Percentiles rank a stretch among this genome's conserved stretches.
These are phyloP conservation scores for Xylota segnis DNA, from an alignment of 2,888 invertebrate species.

Conservation along the genomic window DNA sequence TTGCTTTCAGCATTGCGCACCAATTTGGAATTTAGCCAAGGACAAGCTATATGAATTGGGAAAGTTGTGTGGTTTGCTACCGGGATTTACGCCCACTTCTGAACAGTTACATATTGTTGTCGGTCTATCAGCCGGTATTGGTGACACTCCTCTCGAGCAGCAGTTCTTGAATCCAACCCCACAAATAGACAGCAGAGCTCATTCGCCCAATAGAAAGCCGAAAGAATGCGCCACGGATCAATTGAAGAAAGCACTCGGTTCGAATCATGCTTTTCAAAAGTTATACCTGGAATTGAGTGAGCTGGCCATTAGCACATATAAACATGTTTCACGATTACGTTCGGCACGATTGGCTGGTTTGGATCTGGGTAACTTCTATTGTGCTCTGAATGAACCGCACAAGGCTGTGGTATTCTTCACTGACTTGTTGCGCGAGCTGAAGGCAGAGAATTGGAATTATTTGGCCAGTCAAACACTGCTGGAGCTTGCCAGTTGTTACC, in stretches of 20 bases:
- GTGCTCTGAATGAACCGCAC: conserved; percentile 92
- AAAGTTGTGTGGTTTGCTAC: conserved; percentile 95
- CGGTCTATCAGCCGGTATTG: conserved; percentile 95
- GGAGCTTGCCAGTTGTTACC: conserved; percentile 93
- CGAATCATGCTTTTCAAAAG: conserved; percentile 94
- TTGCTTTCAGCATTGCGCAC: conserved; percentile 94
- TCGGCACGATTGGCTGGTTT: conserved; percentile 95
- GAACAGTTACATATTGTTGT: conserved; percentile 96
- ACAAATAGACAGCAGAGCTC: conserved; percentile 83
- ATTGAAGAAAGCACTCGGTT: conserved; percentile 95
- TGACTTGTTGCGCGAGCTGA: conserved; percentile 94
- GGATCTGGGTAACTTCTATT: conserved; percentile 95
- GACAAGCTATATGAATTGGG: conserved; percentile 92
- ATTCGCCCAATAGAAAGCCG: conserved; percentile 85
- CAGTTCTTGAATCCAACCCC: conserved; percentile 82
- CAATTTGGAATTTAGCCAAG: conserved; percentile 94
- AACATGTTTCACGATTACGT: conserved; percentile 93
- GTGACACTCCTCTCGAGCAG: conserved; percentile 88
- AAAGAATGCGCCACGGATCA: conserved; percentile 89
- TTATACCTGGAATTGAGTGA: conserved; percentile 97
- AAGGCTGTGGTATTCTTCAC: conserved; percentile 95
- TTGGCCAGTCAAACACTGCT: conserved; percentile 93
- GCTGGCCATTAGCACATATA: conserved; percentile 97
- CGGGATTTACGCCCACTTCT: conserved; percentile 91
- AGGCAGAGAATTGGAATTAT: conserved; percentile 94